These are phyloP conservation scores for Andricus grossulariae DNA, from an alignment of 1,140 invertebrate species.

Conservation along the genomic window DNA sequence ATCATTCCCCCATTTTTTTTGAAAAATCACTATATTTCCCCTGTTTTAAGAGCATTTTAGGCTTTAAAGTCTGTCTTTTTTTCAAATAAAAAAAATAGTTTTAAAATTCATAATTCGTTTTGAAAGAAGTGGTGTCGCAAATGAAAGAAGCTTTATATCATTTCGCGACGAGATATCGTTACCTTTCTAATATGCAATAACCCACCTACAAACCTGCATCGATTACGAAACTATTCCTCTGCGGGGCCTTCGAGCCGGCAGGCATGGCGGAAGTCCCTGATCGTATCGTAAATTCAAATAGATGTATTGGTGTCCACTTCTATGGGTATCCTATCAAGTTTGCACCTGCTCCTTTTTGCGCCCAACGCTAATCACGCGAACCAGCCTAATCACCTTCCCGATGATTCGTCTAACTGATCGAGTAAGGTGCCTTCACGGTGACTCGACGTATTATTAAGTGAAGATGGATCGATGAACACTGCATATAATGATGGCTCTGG, in stretches of 20 bases:
- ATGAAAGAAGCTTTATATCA: slow-evolving; percentile 25
- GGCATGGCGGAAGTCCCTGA: slow-evolving; percentile 4
- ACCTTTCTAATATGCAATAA: slow-evolving; percentile 28
- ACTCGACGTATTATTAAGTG: slow-evolving; percentile 46
- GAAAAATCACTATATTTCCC: too few species aligned
- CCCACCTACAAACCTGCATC: slow-evolving; percentile 7
- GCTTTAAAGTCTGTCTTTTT: neutral
- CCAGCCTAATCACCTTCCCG: slow-evolving; percentile 52
- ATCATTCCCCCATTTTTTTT: too few species aligned
- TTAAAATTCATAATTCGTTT: neutral
- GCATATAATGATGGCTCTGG: slow-evolving; percentile 39
- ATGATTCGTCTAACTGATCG: slow-evolving; percentile 37
- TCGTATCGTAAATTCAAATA: slow-evolving; percentile 5
- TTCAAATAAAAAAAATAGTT: neutral
- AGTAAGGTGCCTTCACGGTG: slow-evolving; percentile 5
- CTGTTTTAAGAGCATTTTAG: too few species aligned
- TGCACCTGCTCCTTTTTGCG: slow-evolving; percentile 62
- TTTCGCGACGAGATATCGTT: slow-evolving; percentile 20
- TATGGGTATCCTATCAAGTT: slow-evolving; percentile 53
- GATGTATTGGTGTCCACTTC: neutral
- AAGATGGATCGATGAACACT: slow-evolving; percentile 48
- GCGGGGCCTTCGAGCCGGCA: neutral
- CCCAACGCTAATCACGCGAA: slow-evolving; percentile 56
- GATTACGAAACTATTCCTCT: slow-evolving; percentile 7
- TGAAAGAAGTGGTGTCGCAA: neutral